phyloP scores from a whole-genome alignment of 1,140 invertebrate species.

The Dryas iulia region DNA sequence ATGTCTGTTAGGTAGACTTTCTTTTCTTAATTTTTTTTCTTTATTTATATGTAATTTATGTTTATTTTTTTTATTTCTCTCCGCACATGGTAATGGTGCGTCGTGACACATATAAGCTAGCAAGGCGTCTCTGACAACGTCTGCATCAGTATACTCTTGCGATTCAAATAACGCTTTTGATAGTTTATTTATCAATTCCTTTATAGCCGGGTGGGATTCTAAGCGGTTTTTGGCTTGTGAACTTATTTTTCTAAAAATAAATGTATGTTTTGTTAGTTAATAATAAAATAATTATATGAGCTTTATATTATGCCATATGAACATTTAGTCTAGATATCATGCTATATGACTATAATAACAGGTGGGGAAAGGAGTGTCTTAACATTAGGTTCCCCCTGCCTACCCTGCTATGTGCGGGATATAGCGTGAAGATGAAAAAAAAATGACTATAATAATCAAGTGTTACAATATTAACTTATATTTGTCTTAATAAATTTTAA shows the following conservation, averaged over 20 bases:
- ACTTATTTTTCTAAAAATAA: constrained; percentile 63
- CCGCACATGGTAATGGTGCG: constrained; percentile 86
- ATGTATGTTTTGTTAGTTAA: neutral
- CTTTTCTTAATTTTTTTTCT: constrained; percentile 43
- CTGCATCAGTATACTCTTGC: constrained; percentile 83
- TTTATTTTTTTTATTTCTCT: constrained; percentile 43
- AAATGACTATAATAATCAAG: too few relatives aligned
- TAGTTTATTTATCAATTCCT: constrained; percentile 83
- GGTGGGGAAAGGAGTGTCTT: too few relatives aligned
- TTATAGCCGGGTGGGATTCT: constrained; percentile 85
- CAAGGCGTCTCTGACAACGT: constrained; percentile 89
- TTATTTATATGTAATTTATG: constrained; percentile 45
- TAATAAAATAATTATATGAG: too few relatives aligned
- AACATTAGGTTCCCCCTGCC: too few relatives aligned
- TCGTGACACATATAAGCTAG: constrained; percentile 92
- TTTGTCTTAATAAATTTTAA: too few relatives aligned
- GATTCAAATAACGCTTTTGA: constrained; percentile 84
- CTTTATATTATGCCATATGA: too few relatives aligned
- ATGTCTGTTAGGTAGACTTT: constrained; percentile 42
- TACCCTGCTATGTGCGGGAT: too few relatives aligned
- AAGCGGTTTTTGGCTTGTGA: constrained; percentile 74
- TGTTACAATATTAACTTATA: too few relatives aligned
- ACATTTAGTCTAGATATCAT: too few relatives aligned
- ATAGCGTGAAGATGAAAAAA: too few relatives aligned
- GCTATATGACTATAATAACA: too few relatives aligned